A percentile compares a stretch with the other conserved stretches of the same genome.
phyloP scores from a whole-genome alignment of 2,113 vertebrate species.

The Aplodontia rufa region DNA sequence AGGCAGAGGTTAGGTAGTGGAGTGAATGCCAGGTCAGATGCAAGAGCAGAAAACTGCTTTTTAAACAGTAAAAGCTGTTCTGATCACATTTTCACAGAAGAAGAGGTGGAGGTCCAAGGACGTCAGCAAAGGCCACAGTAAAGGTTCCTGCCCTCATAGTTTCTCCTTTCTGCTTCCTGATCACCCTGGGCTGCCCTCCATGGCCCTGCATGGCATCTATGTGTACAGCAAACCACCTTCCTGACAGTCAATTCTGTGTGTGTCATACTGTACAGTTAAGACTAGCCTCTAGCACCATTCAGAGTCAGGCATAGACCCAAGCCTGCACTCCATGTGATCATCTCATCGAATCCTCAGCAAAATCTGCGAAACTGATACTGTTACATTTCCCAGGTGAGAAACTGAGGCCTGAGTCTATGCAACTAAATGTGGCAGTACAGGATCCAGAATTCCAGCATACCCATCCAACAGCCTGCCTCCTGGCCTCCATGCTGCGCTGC shows the following conservation, averaged over 20 bases:
- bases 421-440: background rate
- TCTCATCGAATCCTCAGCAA: background rate
- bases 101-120: too few species aligned
- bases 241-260: background rate
- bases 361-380: background rate
- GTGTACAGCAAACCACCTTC: background rate
- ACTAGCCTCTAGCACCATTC: background rate
- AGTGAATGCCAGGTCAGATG: background rate
- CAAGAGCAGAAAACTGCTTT: background rate
- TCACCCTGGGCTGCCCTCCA: fast-evolving
- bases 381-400: background rate
- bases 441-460: background rate
- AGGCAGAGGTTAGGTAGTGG: background rate
- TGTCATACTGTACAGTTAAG: background rate
- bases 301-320: background rate
- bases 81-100: too few species aligned
- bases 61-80: background rate
- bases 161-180: background rate
- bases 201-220: background rate
- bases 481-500: background rate
- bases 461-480: background rate
- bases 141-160: background rate
- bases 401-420: background rate
- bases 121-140: background rate
- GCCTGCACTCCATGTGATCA: too few species aligned